Percentiles rank a stretch among this genome's conserved stretches.
Evolutionary conservation across 2,888 invertebrate genomes (phyloP).

Genomic region (Meandrusa payeni): DNA sequence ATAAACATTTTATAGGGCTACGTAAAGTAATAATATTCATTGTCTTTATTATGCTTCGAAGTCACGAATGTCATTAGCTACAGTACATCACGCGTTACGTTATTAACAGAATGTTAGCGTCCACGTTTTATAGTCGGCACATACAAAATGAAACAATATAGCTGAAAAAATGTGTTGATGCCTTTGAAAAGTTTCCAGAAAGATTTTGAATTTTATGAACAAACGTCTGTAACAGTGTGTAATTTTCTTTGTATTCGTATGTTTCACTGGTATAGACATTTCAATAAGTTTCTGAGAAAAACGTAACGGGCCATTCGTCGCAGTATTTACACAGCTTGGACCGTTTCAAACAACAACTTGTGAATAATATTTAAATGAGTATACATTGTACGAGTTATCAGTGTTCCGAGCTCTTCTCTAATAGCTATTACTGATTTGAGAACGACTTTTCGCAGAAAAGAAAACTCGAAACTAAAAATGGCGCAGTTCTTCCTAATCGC

Average conservation of each 20-base stretch:
- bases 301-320: constrained; percentile 44
- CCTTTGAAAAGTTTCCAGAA: constrained; percentile 1
- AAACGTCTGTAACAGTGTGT: no score
- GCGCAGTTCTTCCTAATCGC: constrained; percentile 14
- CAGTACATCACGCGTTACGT: constrained; percentile 15
- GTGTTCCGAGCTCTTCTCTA: constrained; percentile 43
- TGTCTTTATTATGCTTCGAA: constrained; percentile 15
- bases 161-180: constrained; percentile 2
- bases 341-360: constrained; percentile 42
- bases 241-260: constrained; percentile 17
- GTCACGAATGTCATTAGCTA: constrained; percentile 19
- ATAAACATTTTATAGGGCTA: neutral
- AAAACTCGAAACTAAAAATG: constrained; percentile 14
- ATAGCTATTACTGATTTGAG: constrained; percentile 29
- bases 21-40: constrained; percentile 7
- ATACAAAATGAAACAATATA: neutral
- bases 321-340: constrained; percentile 60
- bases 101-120: constrained; percentile 12
- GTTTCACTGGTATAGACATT: constrained; percentile 26
- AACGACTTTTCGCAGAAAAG: constrained; percentile 7
- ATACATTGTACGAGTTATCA: constrained; percentile 40
- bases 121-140: neutral
- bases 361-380: constrained; percentile 55
- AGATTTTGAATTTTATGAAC: neutral
- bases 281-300: constrained; percentile 36